These are phyloP conservation scores for Umimayanthus chanpuru DNA, from an alignment of 92 coral and sea anemone species.

Conservation along the genomic window DNA sequence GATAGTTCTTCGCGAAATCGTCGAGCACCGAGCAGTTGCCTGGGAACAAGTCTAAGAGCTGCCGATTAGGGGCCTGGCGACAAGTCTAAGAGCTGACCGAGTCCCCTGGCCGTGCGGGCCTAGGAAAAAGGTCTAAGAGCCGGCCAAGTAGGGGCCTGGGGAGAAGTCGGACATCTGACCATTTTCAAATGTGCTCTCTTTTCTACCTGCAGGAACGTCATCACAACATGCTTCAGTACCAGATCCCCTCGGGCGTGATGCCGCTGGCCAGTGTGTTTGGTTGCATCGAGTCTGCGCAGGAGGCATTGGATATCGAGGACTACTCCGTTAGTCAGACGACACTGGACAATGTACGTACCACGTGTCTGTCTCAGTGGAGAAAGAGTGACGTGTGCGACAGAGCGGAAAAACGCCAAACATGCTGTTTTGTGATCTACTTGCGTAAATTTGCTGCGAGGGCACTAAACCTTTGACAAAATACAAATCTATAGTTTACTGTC, in stretches of 20 bases:
- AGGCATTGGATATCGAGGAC: conserved; percentile 81
- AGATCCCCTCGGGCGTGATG: conserved; percentile 93
- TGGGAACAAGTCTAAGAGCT: too few species aligned
- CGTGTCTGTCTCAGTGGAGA: not conserved
- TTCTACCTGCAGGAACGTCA: conserved; percentile 75
- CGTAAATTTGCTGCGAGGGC: not conserved
- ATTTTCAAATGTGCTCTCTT: not conserved
- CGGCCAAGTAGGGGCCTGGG: not conserved
- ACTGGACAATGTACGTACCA: conserved; percentile 87
- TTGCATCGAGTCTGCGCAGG: conserved; percentile 80
- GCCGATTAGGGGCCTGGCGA: too few species aligned
- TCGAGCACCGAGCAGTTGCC: not conserved
- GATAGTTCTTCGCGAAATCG: too few species aligned
- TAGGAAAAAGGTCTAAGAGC: not conserved
- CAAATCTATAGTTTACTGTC: too few species aligned
- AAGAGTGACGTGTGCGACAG: not conserved
- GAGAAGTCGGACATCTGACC: not conserved
- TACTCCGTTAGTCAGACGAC: conserved; percentile 99
- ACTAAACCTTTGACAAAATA: too few species aligned
- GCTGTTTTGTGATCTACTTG: not conserved
- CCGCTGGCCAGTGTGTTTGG: conserved; percentile 88
- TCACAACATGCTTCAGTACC: conserved; percentile 98
- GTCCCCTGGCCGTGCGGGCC: not conserved
- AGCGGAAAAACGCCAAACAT: not conserved
- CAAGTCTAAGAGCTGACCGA: not conserved